A percentile compares a stretch with the other conserved stretches of the same genome.
Evolutionary conservation across 2,888 invertebrate species (phyloP).

Genomic region (Caenorhabditis macrosperma): DNA sequence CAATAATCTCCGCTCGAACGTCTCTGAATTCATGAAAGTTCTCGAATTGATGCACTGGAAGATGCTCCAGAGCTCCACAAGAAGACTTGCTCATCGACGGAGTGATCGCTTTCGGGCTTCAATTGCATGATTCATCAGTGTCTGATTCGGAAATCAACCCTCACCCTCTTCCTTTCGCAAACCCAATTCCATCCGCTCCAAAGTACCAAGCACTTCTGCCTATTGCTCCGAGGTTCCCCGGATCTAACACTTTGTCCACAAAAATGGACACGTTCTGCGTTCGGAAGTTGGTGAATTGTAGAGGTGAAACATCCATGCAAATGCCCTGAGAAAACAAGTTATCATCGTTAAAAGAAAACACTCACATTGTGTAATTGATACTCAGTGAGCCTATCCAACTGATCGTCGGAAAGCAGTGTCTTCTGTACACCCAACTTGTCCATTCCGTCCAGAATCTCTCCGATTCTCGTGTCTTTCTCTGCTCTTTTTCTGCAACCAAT

Average conservation of each 20-base stretch:
- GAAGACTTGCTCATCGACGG: conserved; percentile 68
- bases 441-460: conserved; percentile 42
- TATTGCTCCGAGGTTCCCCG: conserved; percentile 68
- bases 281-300: conserved; percentile 32
- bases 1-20: not conserved
- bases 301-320: conserved; percentile 55
- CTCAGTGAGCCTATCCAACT: conserved; percentile 63
- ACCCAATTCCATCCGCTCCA: conserved; percentile 62
- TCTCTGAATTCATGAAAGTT: conserved; percentile 46
- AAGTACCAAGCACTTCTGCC: conserved; percentile 65
- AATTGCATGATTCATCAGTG: not conserved
- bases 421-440: conserved; percentile 31
- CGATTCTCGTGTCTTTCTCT: conserved; percentile 42
- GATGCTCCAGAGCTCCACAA: conserved; percentile 66
- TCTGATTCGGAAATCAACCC: no score
- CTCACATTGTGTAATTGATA: conserved; percentile 68
- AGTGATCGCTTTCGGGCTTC: conserved; percentile 63
- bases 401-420: conserved; percentile 44
- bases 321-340: conserved; percentile 58
- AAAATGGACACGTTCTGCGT: conserved; percentile 39
- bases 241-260: conserved; percentile 67
- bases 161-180: conserved; percentile 58
- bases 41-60: conserved; percentile 52
- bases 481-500: conserved; percentile 48
- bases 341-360: not conserved